Evolutionary conservation across 2,113 vertebrate species (phyloP).

Genomic region (Laterallus jamaicensis): DNA sequence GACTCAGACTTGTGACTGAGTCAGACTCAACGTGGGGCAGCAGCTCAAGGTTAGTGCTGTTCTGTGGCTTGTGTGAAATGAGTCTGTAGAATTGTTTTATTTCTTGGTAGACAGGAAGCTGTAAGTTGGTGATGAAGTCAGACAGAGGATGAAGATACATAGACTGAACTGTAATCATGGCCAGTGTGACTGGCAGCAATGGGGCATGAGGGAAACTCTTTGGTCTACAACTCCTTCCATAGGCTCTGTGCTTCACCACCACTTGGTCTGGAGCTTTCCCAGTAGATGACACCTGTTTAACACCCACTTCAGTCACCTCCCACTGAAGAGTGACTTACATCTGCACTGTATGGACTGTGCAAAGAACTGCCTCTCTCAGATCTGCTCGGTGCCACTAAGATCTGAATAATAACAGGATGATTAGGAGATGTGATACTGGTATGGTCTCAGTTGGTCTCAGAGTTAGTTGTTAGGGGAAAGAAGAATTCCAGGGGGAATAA

Average conservation of each 20-base stretch:
- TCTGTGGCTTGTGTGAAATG: background rate
- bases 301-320: background rate
- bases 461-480: background rate
- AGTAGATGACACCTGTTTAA: background rate
- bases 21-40: background rate
- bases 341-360: background rate
- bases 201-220: background rate
- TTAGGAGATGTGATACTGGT: background rate
- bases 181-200: background rate
- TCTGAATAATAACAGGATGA: background rate
- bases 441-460: background rate
- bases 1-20: background rate
- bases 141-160: background rate
- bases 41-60: background rate
- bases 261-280: background rate
- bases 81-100: background rate
- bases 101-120: background rate
- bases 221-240: rapidly evolving
- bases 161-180: background rate
- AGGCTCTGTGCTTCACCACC: background rate
- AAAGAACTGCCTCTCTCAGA: background rate
- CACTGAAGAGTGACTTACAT: background rate
- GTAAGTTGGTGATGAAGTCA: background rate
- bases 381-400: background rate
- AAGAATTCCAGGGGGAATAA: background rate